These are phyloP conservation scores for Strigamia transsilvanica DNA, from an alignment of 2,888 invertebrate genomes.

Conservation along the genomic window DNA sequence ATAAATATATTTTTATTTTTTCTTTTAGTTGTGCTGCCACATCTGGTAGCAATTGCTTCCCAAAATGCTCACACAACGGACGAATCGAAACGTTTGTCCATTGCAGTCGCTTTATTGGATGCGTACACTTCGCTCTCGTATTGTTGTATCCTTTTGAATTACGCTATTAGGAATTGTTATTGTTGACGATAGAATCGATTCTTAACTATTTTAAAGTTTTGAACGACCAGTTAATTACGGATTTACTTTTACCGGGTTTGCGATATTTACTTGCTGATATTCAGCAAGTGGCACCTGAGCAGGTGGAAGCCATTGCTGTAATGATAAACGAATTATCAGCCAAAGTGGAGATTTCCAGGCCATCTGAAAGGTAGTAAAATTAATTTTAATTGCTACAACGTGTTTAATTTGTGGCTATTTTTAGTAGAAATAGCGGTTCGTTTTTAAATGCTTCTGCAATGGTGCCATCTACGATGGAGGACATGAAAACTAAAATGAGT, in stretches of 20 bases:
- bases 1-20: conserved; percentile 54
- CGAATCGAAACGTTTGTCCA: conserved; percentile 69
- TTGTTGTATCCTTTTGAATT: conserved; percentile 62
- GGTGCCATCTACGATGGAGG: conserved; percentile 65
- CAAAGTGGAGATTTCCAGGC: conserved; percentile 57
- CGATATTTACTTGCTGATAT: conserved; percentile 63
- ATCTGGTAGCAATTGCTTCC: conserved; percentile 70
- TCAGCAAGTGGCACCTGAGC: conserved; percentile 63
- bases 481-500: conserved; percentile 70
- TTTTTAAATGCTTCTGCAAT: conserved; percentile 53
- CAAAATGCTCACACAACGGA: conserved; percentile 69
- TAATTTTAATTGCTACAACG: not conserved
- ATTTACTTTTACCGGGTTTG: conserved; percentile 64
- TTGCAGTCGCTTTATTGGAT: conserved; percentile 72
- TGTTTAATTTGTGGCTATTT: conserved; percentile 6
- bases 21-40: conserved; percentile 71
- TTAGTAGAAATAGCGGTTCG: conserved; percentile 54
- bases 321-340: conserved; percentile 63
- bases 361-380: conserved; percentile 56
- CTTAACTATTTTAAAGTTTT: conserved; percentile 60
- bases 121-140: conserved; percentile 70
- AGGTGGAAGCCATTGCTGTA: conserved; percentile 63
- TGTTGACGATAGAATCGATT: no score
- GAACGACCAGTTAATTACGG: conserved; percentile 63
- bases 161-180: not conserved